Base-by-base conservation (phyloP, 2,888 invertebrate genomes). In the Volucella inflata region DNA sequence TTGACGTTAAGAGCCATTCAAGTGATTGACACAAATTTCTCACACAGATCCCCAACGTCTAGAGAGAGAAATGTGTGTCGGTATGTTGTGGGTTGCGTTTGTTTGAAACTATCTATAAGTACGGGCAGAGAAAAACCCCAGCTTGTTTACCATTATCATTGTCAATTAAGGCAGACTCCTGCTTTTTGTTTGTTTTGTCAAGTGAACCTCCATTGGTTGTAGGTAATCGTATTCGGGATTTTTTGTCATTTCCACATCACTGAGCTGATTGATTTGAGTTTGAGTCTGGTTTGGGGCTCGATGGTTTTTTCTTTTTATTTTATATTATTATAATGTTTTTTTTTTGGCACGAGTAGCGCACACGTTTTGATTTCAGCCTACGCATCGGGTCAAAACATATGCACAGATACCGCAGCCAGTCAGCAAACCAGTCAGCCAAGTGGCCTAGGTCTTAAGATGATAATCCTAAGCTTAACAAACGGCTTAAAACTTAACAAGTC, bases 1-100 rank as follows among this genome's bases (percentile, higher is more conserved):
- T 46, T 79, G 79, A 79, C 79, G 72, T 72, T 72, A 79, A 79
- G 72, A 72, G 79, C 59, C 59, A 72, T 72, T 65, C 72, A 67
- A 65, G 65, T 79, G 79, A 79, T 79, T 79, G 79, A 72, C 79
- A 79, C 67, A 60, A 67, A 79, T 72, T 79, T 79, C 79, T 79
- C 79, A 67, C 72, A 72, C 42, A 53, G 48, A 57, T 72, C 68
- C 50, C 68, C 50, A n/a, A 48, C 57, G 48, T 36, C 30, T 14
- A n/a, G 48, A 9, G 17, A 51, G 57, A 79, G 79, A 72, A 79
- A 79, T 72, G 64, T 70, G 55, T 70, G 11, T 70, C 42, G 30
- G 38, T n/a, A 16, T 38, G 36, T 21, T 48, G 78, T 71, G 65
- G 78, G 78, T 17, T 65, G 64, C 51, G 48, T 62, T 46, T 62